Evolutionary conservation across 2,113 vertebrate genomes (phyloP).

Genomic region (Engystomops pustulosus): DNA sequence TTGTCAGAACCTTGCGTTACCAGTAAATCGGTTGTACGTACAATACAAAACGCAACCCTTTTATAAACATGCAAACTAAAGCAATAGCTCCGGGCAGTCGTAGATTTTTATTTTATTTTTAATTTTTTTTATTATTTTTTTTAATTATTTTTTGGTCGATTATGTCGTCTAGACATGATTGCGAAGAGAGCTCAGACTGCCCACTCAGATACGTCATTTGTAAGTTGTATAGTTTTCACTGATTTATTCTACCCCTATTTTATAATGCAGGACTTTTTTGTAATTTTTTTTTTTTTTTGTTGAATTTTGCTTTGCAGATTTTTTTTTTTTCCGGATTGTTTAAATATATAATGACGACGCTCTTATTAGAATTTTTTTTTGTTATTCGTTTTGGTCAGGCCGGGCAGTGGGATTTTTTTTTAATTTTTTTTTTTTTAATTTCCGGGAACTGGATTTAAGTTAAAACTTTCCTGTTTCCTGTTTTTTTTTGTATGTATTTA

Average conservation of each 20-base stretch:
- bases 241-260: conserved; percentile 99
- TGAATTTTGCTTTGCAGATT: conserved; percentile 97
- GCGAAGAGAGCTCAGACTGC: conserved; percentile 82
- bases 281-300: conserved; percentile 94
- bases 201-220: conserved; percentile 89
- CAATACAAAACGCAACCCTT: conserved; percentile 95
- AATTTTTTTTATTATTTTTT: background rate
- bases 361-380: conserved; percentile 90
- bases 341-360: conserved; percentile 92
- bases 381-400: conserved; percentile 70
- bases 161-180: conserved; percentile 88
- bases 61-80: conserved; percentile 90
- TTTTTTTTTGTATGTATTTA: conserved; percentile 97
- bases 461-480: conserved; percentile 96
- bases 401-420: conserved; percentile 5
- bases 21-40: conserved; percentile 93
- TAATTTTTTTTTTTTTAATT: conserved; percentile 67
- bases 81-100: conserved; percentile 96
- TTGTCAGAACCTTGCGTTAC: conserved; percentile 93
- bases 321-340: conserved; percentile 95
- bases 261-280: conserved; percentile 99
- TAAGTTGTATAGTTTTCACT: conserved; percentile 99
- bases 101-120: conserved; percentile 69
- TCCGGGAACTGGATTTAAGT: conserved; percentile 94
- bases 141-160: conserved; percentile 67